phyloP scores from a whole-genome alignment of 2,797 vertebrate species.

The Rhyacichthys aspro region DNA sequence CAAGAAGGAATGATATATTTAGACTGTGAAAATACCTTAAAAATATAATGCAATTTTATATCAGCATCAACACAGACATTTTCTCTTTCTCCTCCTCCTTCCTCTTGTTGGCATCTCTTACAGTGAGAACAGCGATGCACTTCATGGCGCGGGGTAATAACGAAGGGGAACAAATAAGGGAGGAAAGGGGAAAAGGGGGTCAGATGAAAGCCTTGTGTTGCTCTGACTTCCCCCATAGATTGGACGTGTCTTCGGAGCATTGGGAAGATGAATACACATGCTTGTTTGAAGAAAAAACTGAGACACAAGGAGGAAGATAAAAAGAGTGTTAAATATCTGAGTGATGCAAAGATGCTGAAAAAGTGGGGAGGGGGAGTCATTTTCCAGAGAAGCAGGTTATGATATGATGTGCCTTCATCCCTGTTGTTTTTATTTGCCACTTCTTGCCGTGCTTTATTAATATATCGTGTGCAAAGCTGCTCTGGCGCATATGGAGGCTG shows the following conservation, averaged over 20 bases:
- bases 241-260: conserved; percentile 34
- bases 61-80: neutral
- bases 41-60: conserved; percentile 10
- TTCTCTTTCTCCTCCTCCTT: neutral
- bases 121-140: conserved; percentile 4
- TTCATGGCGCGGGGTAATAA: conserved; percentile 32
- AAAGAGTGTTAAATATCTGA: conserved; percentile 19
- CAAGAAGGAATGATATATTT: conserved; percentile 2
- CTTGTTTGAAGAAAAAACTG: conserved; percentile 44
- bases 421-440: conserved; percentile 74
- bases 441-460: conserved; percentile 69
- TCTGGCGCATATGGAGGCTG: conserved; percentile 67
- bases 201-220: conserved; percentile 29
- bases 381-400: conserved; percentile 58
- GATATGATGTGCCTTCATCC: conserved; percentile 61
- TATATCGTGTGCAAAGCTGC: conserved; percentile 63
- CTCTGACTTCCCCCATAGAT: conserved; percentile 24
- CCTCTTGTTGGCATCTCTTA: neutral
- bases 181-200: neutral
- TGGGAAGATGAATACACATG: conserved; percentile 44
- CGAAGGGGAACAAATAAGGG: conserved; percentile 17
- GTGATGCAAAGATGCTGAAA: conserved; percentile 26
- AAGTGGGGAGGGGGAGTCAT: conserved; percentile 39
- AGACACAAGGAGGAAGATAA: conserved; percentile 20
- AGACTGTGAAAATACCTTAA: neutral